A percentile compares a stretch with the other conserved stretches of the same genome.
phyloP scores from a whole-genome alignment of 1,140 invertebrate species.

The Drosophila insularis region DNA sequence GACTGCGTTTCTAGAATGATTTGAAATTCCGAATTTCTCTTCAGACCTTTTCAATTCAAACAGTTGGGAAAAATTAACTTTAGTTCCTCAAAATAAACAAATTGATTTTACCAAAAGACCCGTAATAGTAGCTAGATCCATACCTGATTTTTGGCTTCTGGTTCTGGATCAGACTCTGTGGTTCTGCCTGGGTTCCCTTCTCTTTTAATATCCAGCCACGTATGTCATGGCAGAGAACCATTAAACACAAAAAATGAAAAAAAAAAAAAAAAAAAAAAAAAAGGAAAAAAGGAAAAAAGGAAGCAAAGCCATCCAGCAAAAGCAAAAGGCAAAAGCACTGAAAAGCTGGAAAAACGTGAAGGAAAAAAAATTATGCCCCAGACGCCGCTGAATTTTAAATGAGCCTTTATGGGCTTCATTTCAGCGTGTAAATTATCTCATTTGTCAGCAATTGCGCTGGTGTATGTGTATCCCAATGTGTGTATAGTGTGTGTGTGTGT shows the following conservation, averaged over 20 bases:
- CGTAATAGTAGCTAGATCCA: not conserved
- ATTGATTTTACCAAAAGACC: not conserved
- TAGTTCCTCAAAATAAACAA: too few species aligned
- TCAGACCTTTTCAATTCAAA: too few species aligned
- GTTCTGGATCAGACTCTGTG: slow-evolving; percentile 1
- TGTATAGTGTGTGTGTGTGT: slow-evolving; percentile 11
- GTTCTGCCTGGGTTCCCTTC: slow-evolving; percentile 12
- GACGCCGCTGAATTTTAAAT: slow-evolving; percentile 81
- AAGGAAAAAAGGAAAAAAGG: slow-evolving; percentile 35
- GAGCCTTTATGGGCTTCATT: slow-evolving; percentile 81
- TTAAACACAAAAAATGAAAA: slow-evolving; percentile 76
- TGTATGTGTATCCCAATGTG: slow-evolving; percentile 32
- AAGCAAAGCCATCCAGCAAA: slow-evolving; percentile 57
- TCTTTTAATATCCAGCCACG: slow-evolving; percentile 77
- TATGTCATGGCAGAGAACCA: slow-evolving; percentile 80
- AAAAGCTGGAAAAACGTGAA: slow-evolving; percentile 42
- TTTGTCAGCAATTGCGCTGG: slow-evolving; percentile 78
- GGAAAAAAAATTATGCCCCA: slow-evolving; percentile 77
- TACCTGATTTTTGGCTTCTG: slow-evolving; percentile 31
- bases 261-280: too few species aligned
- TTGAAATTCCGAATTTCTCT: too few species aligned
- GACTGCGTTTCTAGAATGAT: too few species aligned
- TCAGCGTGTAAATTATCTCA: slow-evolving; percentile 81
- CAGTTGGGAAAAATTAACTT: too few species aligned
- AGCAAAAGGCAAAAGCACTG: slow-evolving; percentile 45